Conservation (phyloP, 2,888 invertebrate genomes). For the Spilarctia lutea region DNA sequence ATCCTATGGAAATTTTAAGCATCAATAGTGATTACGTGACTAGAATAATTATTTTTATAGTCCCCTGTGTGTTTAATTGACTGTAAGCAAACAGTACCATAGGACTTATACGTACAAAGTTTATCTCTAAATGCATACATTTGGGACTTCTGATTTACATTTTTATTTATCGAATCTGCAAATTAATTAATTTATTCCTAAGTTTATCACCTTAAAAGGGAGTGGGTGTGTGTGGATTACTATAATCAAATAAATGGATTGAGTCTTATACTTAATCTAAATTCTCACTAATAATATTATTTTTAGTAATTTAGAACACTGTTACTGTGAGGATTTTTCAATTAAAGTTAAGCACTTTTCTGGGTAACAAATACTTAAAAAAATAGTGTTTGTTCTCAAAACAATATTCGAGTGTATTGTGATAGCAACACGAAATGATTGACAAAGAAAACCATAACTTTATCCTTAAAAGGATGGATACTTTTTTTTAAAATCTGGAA, state of each 20-base stretch:
- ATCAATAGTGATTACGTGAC: constrained; percentile 57
- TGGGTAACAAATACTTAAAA: neutral
- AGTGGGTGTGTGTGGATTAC: neutral
- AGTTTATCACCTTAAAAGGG: neutral
- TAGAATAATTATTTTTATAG: constrained; percentile 62
- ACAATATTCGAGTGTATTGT: neutral
- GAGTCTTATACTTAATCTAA: neutral
- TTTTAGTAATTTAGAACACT: neutral
- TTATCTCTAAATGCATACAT: constrained; percentile 41
- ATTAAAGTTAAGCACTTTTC: neutral
- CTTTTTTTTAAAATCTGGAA: too few species aligned
- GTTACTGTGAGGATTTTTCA: neutral
- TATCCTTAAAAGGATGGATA: too few species aligned
- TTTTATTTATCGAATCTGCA: constrained; percentile 7
- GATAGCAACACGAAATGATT: too few species aligned
- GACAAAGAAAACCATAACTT: too few species aligned
- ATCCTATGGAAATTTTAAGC: constrained; percentile 23
- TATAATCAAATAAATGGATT: neutral
- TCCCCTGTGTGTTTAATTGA: constrained; percentile 58
- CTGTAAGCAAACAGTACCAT: constrained; percentile 55
- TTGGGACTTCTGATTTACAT: constrained; percentile 27
- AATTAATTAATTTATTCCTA: neutral
- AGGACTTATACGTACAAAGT: constrained; percentile 47
- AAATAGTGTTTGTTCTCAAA: too few species aligned
- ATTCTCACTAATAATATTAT: neutral